Base-by-base conservation (phyloP, 2,113 vertebrate species). In the Dryoscopus gambensis region DNA sequence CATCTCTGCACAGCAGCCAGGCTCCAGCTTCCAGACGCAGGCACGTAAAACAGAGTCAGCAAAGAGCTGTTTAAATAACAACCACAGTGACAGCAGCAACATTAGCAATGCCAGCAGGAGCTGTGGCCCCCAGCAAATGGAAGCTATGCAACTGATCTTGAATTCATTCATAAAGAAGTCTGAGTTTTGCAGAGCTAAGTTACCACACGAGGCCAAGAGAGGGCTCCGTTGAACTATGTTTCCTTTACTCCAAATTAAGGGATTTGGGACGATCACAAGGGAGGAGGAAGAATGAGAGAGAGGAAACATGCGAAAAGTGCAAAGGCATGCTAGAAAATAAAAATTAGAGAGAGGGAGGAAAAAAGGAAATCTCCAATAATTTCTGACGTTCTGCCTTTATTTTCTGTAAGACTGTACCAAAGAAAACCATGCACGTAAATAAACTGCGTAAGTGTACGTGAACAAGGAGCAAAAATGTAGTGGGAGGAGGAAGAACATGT, bases 161-260 rank as follows among this genome's bases (percentile, higher is more conserved):
- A 73, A 65, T 90, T 89, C 64, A 95, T 96, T 96, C 88, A 93
- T 65, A 57, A 95, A 95, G 46, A 35, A 3, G 2, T 27, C 35
- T 15, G 67, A 31, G 57, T 74, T 49, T 15, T 59, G 63, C 42
- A 65, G 74, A 15, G 39, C n/a, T 88, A 52, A 73, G 31, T n/a
- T 76, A 37, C n/a, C 57, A 30, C 68, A 46, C 20, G 8, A 96
- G 40, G 76, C 95, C 96, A 79, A 95, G 63, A 97, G 98, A 97
- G 97, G 97, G 97, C 93, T 84, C 74, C 49, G 49, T 21, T 79
- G 95, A 97, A 90, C 92, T 77, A 1, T 4, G 33, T 57, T 94
- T 96, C 17, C 49, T 74, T 21, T 30, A 22, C 42, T 63, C 27
- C 63, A 30, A 46, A 53, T 44, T 27, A 13, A 11, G 13, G 70